Conservation (phyloP, 1,140 invertebrate species). For the Lamellibrachia luymesi region DNA sequence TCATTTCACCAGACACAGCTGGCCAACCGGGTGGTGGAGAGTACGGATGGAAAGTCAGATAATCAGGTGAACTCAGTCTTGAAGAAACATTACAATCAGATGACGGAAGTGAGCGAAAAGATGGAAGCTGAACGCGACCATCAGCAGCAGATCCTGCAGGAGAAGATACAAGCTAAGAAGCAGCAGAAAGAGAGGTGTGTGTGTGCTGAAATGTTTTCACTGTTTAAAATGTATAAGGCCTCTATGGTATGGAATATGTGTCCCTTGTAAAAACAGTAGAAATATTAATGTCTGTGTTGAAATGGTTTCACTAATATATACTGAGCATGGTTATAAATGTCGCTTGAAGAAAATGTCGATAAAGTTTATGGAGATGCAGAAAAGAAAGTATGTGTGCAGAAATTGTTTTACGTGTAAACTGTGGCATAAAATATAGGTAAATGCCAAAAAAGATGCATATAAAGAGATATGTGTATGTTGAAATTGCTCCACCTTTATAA, state of each 20-base stretch:
- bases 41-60: neutral
- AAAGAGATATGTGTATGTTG: too few relatives aligned
- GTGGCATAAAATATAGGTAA: too few relatives aligned
- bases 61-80: constrained; percentile 6
- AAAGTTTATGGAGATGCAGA: too few relatives aligned
- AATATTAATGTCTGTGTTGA: neutral
- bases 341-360: too few relatives aligned
- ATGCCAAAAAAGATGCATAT: too few relatives aligned
- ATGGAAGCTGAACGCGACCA: constrained; percentile 38
- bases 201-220: neutral
- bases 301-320: too few relatives aligned
- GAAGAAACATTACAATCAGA: constrained; percentile 30
- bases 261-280: neutral
- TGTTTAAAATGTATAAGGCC: neutral
- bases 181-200: constrained; percentile 43
- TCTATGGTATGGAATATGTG: neutral
- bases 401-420: too few relatives aligned
- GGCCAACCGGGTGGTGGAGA: neutral
- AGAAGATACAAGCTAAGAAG: constrained; percentile 46
- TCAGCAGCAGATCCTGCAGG: constrained; percentile 42
- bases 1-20: neutral
- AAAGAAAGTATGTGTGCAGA: too few relatives aligned
- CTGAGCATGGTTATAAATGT: too few relatives aligned
- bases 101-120: constrained; percentile 43
- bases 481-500: too few relatives aligned